These are phyloP conservation scores for Palloptera scutellata DNA, from an alignment of 2,888 invertebrate species.

Conservation along the genomic window DNA sequence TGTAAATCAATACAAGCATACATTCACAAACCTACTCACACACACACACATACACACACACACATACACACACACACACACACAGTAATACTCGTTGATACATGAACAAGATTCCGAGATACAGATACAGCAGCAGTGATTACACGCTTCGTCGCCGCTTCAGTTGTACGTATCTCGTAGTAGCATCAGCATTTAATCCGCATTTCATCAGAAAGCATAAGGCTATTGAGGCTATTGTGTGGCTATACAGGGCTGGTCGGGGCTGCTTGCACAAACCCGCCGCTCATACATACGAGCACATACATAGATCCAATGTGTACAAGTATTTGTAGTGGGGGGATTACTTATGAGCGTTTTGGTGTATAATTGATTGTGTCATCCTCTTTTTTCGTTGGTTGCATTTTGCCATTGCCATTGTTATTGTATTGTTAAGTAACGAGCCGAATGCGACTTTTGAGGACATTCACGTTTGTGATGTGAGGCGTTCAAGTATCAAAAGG, in stretches of 20 bases:
- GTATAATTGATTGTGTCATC: constrained; percentile 55
- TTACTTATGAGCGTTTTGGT: constrained; percentile 35
- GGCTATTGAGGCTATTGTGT: too few species aligned
- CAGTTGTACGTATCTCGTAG: too few species aligned
- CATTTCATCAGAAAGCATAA: constrained; percentile 25
- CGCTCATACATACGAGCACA: too few species aligned
- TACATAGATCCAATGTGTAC: too few species aligned
- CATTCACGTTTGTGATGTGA: too few species aligned
- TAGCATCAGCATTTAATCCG: constrained; percentile 37
- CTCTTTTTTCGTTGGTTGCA: constrained; percentile 15
- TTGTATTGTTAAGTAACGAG: constrained; percentile 15
- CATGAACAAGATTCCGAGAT: background rate
- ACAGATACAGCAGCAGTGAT: constrained; percentile 44
- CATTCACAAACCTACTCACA: too few species aligned
- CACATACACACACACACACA: too few species aligned
- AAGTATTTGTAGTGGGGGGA: constrained; percentile 28
- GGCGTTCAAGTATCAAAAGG: too few species aligned
- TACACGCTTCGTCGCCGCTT: constrained; percentile 40
- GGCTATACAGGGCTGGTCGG: too few species aligned
- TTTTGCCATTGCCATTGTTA: constrained; percentile 28
- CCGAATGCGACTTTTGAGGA: constrained; percentile 19
- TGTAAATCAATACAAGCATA: too few species aligned
- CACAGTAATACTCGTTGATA: too few species aligned
- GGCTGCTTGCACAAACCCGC: background rate
- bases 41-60: too few species aligned